Percentiles rank a stretch among this genome's conserved stretches.
Conservation (phyloP, 2,888 invertebrate genomes). For the Mallateleia sp. region DNA sequence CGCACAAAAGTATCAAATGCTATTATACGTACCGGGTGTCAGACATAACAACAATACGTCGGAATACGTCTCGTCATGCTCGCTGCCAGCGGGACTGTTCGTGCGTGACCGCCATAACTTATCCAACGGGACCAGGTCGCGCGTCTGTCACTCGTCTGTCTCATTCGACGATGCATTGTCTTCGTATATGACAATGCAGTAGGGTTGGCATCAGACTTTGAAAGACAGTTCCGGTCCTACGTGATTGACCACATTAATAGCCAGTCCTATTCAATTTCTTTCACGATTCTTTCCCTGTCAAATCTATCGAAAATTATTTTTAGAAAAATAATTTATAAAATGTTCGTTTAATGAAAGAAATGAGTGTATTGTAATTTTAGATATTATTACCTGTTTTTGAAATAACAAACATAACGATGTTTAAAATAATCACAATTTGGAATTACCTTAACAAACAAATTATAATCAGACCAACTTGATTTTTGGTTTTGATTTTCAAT, state of each 20-base stretch:
- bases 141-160: conserved; percentile 79
- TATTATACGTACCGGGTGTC: conserved; percentile 73
- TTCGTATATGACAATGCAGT: conserved; percentile 74
- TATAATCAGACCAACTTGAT: too few relatives aligned
- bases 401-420: too few relatives aligned
- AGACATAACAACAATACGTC: conserved; percentile 78
- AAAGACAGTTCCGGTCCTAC: conserved; percentile 73
- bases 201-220: conserved; percentile 64
- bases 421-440: too few relatives aligned
- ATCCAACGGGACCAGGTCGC: conserved; percentile 79
- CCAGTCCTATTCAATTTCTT: conserved; percentile 51
- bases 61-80: conserved; percentile 80
- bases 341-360: too few relatives aligned
- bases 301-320: conserved; percentile 46
- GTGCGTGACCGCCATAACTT: conserved; percentile 80
- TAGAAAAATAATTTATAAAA: too few relatives aligned
- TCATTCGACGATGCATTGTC: conserved; percentile 76
- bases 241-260: conserved; percentile 75
- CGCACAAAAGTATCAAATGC: conserved; percentile 78
- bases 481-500: too few relatives aligned
- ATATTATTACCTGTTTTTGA: too few relatives aligned
- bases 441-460: too few relatives aligned
- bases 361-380: too few relatives aligned
- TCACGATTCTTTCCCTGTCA: conserved; percentile 49
- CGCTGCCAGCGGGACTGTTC: conserved; percentile 74